Percentiles rank a stretch among this genome's conserved stretches.
Evolutionary conservation across 2,888 invertebrate species (phyloP).

Genomic region (Coleophora deauratella): DNA sequence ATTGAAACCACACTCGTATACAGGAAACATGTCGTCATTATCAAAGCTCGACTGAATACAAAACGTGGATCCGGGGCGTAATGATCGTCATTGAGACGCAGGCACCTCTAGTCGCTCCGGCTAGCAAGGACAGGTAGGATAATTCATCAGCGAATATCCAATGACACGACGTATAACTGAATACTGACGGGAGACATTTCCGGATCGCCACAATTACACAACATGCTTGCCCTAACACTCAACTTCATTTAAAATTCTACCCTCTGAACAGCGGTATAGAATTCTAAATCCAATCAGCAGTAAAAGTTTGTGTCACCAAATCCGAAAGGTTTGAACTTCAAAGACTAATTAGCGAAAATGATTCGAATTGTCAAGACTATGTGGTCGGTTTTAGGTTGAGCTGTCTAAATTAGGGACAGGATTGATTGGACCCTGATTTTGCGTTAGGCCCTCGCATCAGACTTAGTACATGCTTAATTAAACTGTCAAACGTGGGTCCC

Average conservation of each 20-base stretch:
- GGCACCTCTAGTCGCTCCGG: no score
- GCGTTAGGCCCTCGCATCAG: slow-evolving; percentile 31
- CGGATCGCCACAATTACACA: slow-evolving; percentile 23
- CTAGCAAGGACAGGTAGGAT: slow-evolving; percentile 11
- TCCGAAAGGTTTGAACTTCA: slow-evolving; percentile 10
- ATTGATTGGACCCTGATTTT: slow-evolving; percentile 35
- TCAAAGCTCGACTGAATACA: no score
- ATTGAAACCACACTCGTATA: no score
- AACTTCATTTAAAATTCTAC: slow-evolving; percentile 6
- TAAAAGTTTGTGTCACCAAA: slow-evolving; percentile 3
- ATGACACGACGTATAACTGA: slow-evolving; percentile 30
- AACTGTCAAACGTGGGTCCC: slow-evolving; percentile 35
- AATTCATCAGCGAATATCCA: slow-evolving; percentile 31
- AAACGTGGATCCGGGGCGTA: no score
- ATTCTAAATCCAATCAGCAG: slow-evolving; percentile 5
- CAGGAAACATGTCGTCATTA: no score
- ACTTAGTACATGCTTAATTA: slow-evolving; percentile 39
- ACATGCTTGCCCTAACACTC: slow-evolving; percentile 7
- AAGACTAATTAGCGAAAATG: no score
- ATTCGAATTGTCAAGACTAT: no score
- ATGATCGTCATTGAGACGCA: no score
- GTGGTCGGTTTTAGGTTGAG: no score
- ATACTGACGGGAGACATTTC: slow-evolving; percentile 26
- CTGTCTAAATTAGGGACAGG: slow-evolving; percentile 17
- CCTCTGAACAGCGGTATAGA: slow-evolving; percentile 8